Evolutionary conservation across 2,113 vertebrate species (phyloP).

Genomic region (Morone saxatilis): DNA sequence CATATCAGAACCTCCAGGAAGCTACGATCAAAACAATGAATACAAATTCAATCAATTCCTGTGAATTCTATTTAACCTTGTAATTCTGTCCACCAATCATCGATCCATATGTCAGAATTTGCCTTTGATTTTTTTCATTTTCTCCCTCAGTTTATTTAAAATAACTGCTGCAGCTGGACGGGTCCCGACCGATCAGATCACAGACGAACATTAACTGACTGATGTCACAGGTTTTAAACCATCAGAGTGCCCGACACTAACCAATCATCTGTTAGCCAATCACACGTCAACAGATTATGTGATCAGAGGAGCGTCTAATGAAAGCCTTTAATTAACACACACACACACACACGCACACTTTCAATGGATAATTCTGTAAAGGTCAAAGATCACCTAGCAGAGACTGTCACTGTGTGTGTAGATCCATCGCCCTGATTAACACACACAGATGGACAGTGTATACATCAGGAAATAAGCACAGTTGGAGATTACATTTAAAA

Average conservation of each 20-base stretch:
- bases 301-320: slow-evolving; percentile 7
- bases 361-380: neutral
- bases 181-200: slow-evolving; percentile 10
- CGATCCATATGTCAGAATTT: no score
- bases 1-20: no score
- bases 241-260: neutral
- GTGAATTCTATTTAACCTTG: no score
- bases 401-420: neutral
- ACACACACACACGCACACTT: neutral
- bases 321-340: slow-evolving; percentile 33
- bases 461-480: neutral
- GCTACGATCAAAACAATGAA: no score
- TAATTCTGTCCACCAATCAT: no score
- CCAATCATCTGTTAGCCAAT: slow-evolving; percentile 28
- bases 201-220: neutral
- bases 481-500: neutral
- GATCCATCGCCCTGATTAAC: neutral
- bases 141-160: no score
- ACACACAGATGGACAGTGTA: neutral
- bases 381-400: slow-evolving; percentile 3
- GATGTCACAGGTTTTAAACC: neutral
- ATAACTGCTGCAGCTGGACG: no score
- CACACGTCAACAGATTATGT: neutral
- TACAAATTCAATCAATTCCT: no score
- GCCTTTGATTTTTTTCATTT: no score